phyloP scores from a whole-genome alignment of 1,140 invertebrate genomes.

The Drosophila bipectinata region DNA sequence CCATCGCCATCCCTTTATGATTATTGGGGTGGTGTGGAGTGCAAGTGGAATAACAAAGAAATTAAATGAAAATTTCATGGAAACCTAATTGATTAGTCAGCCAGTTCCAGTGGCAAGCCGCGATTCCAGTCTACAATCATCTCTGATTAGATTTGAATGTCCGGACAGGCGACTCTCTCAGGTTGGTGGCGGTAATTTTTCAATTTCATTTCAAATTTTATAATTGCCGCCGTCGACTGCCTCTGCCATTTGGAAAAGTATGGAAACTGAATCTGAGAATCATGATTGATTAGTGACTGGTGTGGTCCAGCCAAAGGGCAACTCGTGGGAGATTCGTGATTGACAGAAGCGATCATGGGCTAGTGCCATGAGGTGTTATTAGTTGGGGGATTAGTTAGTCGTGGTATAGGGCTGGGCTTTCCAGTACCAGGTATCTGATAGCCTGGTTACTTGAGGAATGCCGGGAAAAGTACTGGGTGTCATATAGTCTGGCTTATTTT shows the following conservation, averaged over 20 bases:
- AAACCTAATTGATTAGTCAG: constrained; percentile 47
- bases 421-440: no score
- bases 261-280: neutral
- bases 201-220: constrained; percentile 25
- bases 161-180: neutral
- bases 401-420: no score
- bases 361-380: no score
- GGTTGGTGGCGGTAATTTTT: constrained; percentile 24
- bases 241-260: constrained; percentile 20
- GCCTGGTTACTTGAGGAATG: no score
- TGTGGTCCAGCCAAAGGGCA: constrained; percentile 1
- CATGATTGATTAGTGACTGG: neutral
- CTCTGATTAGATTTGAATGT: constrained; percentile 41
- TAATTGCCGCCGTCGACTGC: constrained; percentile 21
- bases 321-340: constrained; percentile 21
- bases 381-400: no score
- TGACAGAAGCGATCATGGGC: neutral
- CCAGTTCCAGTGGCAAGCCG: constrained; percentile 5
- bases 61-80: constrained; percentile 26
- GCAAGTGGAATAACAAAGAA: constrained; percentile 15
- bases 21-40: constrained; percentile 21
- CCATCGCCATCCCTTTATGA: constrained; percentile 11
- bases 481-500: no score
- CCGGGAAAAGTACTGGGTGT: no score
- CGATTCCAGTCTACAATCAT: constrained; percentile 19